Conservation (phyloP, 2,113 vertebrate species). For the Planiliza haematocheilus region DNA sequence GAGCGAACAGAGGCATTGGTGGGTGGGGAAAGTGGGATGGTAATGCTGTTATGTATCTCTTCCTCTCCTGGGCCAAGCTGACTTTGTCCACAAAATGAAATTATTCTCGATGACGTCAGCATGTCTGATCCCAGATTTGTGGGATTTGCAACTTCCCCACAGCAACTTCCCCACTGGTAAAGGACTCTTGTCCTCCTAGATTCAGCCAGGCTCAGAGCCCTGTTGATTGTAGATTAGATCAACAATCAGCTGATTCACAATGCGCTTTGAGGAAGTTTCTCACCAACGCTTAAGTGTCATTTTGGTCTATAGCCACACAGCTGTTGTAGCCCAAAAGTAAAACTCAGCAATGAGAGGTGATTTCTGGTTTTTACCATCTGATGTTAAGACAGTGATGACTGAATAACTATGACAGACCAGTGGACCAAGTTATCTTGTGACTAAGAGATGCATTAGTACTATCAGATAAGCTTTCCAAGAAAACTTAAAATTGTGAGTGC, state of each 20-base stretch:
- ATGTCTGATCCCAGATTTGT: not conserved
- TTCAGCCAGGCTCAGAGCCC: not conserved
- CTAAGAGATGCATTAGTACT: too few relatives aligned
- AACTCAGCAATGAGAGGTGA: too few relatives aligned
- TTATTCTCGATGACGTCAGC: constrained; percentile 2
- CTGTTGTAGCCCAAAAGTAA: too few relatives aligned
- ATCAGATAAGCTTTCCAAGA: too few relatives aligned
- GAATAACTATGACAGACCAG: too few relatives aligned
- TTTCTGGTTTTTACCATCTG: too few relatives aligned
- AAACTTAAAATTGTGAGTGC: too few relatives aligned
- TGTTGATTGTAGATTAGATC: constrained; percentile 11
- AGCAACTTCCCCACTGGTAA: not conserved
- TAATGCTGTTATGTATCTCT: not conserved
- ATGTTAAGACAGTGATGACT: too few relatives aligned
- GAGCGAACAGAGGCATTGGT: not conserved
- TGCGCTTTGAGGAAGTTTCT: not conserved
- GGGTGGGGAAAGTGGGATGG: constrained; percentile 7
- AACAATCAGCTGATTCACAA: not conserved
- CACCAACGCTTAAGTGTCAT: too few relatives aligned
- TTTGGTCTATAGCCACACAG: too few relatives aligned
- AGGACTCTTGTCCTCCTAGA: not conserved
- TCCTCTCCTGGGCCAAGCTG: not conserved
- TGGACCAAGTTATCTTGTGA: too few relatives aligned
- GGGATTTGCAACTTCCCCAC: constrained; percentile 13
- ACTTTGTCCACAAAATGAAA: constrained; percentile 8